Base-by-base conservation (phyloP, 1,140 invertebrate genomes). In the Conopomorpha cramerella region DNA sequence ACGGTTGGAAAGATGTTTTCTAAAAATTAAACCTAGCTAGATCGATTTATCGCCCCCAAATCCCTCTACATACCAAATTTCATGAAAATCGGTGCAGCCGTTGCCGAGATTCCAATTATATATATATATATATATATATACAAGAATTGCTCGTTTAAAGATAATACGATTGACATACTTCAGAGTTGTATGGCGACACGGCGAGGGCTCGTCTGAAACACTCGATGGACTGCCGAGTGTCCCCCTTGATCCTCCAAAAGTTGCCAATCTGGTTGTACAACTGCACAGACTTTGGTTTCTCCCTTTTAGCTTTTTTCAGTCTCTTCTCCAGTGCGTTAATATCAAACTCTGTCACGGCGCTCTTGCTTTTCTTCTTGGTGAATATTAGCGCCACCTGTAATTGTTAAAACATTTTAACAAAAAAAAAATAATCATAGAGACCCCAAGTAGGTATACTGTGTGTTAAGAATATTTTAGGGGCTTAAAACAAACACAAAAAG, bases 191-290 rank as follows among this genome's bases (percentile, higher is more conserved):
- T 1, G 92, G 92, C 25, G 89, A 90, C 1, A 93, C 86, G 13
- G 90, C 87, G 13, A 94, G 78, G 2, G 90, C 91, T 60, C 89
- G 81, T 34, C 92, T 81, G 68, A 93, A 95, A 55, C 92, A 95
- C 63, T 94, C 91, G 42, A 94, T 93, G 0, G 91, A 89, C 52
- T 87, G 85, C 53, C 87, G 81, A 4, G 91, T 89, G 57, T 92
- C 87, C 4, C 91, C 91, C 66, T 92, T 91, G 45, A 92, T 90
- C 43, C 91, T 80, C 86, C 86, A 90, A 57, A 91, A 94, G 66
- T 95, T 93, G 3, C 91, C 92, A 56, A 94, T 93, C 62, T 93
- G 90, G 60, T 93, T 92, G 59, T 91, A 92, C 19, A 92, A 74
- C 54, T 92, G 87, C 16, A 91, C 86, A 31, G 91, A 93, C 52